Evolutionary conservation across 2,888 invertebrate genomes (phyloP).

Genomic region (Thymelicus sylvestris): DNA sequence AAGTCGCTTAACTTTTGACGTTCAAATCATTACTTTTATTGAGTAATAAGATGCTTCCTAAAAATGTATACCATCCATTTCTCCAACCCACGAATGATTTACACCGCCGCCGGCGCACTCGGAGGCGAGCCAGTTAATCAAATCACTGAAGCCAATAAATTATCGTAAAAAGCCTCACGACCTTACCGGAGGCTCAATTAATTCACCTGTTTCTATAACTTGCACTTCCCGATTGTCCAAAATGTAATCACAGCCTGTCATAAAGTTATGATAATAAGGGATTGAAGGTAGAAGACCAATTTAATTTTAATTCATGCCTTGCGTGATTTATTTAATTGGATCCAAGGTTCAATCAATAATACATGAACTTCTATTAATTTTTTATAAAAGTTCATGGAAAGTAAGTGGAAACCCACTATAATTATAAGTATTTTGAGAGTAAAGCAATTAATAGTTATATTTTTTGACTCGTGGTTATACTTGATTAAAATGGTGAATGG

Average conservation of each 20-base stretch:
- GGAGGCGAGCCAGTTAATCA: constrained; percentile 17
- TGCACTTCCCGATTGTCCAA: constrained; percentile 51
- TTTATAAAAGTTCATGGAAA: too few species aligned
- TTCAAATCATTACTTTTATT: too few species aligned
- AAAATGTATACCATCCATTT: constrained; percentile 15
- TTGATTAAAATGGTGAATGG: too few species aligned
- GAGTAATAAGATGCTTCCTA: neutral
- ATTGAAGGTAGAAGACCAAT: neutral
- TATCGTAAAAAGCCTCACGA: constrained; percentile 18
- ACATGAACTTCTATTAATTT: too few species aligned
- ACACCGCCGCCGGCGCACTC: neutral
- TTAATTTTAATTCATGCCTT: too few species aligned
- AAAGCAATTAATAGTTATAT: too few species aligned
- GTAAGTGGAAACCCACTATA: too few species aligned
- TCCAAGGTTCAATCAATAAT: too few species aligned
- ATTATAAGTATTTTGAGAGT: too few species aligned
- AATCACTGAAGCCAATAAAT: constrained; percentile 20
- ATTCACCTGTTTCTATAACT: constrained; percentile 38
- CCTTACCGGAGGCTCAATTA: constrained; percentile 27
- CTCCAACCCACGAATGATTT: constrained; percentile 1
- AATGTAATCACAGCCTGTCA: constrained; percentile 1
- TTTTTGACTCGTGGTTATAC: too few species aligned
- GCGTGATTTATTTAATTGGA: too few species aligned
- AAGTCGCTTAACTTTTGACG: neutral
- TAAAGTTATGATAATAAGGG: constrained; percentile 9